These are phyloP conservation scores for Bubo bubo DNA, from an alignment of 2,113 vertebrate genomes.

Conservation along the genomic window DNA sequence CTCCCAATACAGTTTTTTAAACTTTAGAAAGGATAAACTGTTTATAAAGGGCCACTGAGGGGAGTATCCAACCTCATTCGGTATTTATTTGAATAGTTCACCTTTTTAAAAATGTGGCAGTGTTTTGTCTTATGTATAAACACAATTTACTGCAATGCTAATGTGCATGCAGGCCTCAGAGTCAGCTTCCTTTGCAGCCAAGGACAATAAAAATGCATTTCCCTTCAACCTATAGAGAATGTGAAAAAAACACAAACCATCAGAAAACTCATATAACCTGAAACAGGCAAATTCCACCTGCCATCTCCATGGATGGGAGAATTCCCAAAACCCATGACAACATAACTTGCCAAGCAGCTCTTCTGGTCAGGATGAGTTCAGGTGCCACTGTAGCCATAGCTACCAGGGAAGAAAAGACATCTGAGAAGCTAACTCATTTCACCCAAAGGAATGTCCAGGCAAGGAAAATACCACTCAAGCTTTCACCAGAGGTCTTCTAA, in stretches of 20 bases:
- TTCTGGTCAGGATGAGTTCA: background rate
- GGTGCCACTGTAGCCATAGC: background rate
- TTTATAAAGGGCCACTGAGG: background rate
- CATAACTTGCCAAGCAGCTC: background rate
- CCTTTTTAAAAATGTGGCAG: background rate
- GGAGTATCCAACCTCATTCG: background rate
- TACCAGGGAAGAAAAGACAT: background rate
- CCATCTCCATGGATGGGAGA: background rate
- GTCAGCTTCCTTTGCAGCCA: background rate
- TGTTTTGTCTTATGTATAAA: background rate
- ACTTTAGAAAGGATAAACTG: background rate
- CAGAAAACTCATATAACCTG: background rate
- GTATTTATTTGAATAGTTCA: background rate
- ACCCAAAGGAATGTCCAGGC: background rate
- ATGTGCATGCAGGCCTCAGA: background rate
- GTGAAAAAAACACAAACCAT: background rate
- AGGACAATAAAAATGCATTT: background rate
- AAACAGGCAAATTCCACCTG: background rate
- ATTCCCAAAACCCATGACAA: background rate
- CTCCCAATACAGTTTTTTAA: background rate
- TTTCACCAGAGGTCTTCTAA: background rate
- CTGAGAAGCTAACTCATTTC: background rate
- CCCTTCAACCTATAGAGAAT: background rate
- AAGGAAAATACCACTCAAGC: background rate
- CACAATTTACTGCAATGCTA: background rate